Conservation (phyloP, 2,797 vertebrate species). For the Sebastes trivittatus region DNA sequence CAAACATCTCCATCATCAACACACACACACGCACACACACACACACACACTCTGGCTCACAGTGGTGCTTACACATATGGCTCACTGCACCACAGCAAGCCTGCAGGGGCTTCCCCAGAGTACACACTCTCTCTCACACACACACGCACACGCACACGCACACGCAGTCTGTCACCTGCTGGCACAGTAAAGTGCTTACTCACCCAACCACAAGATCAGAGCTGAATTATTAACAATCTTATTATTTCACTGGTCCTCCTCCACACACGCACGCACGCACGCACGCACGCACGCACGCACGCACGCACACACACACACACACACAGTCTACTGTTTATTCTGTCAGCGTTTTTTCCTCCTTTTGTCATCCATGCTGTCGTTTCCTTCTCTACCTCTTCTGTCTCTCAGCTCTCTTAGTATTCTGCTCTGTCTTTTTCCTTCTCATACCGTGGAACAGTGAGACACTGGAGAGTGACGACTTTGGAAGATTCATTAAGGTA, state of each 20-base stretch:
- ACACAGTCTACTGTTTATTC: not conserved
- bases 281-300: not conserved
- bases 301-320: not conserved
- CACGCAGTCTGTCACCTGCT: slow-evolving; percentile 17
- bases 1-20: not conserved
- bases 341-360: not conserved
- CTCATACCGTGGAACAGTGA: not conserved
- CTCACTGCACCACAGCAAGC: slow-evolving; percentile 8
- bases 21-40: not conserved
- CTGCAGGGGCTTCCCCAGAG: slow-evolving; percentile 5
- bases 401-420: not conserved
- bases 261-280: not conserved
- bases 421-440: not conserved
- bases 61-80: slow-evolving; percentile 12
- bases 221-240: slow-evolving; percentile 55
- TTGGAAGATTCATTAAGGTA: not conserved
- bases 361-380: not conserved
- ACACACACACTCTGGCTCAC: not conserved
- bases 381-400: not conserved
- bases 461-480: not conserved
- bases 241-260: slow-evolving; percentile 37
- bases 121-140: not conserved
- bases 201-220: slow-evolving; percentile 40
- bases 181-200: slow-evolving; percentile 42
- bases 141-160: not conserved